Conservation (phyloP, 2,113 vertebrate species). For the Colius striatus region DNA sequence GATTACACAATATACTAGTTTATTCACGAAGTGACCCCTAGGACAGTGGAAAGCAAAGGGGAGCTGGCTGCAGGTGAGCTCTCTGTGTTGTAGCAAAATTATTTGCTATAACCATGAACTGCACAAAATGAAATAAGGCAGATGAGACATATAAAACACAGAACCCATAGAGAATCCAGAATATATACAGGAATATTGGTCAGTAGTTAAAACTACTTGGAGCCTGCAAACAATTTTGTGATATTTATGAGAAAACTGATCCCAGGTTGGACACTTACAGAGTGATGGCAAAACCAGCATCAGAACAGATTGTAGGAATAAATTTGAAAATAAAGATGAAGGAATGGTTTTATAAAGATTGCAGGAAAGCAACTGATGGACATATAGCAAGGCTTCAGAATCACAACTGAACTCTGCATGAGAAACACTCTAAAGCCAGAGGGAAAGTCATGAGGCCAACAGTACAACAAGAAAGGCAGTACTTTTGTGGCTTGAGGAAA, state of each 20-base stretch:
- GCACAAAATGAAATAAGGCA: background rate
- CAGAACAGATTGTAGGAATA: background rate
- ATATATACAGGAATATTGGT: background rate
- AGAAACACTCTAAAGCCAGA: background rate
- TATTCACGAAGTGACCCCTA: background rate
- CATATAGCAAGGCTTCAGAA: background rate
- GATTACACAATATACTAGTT: background rate
- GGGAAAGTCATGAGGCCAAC: background rate
- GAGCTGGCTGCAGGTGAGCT: background rate
- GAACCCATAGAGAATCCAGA: background rate
- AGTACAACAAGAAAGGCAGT: background rate
- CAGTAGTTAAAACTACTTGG: background rate
- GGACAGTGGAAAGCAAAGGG: background rate
- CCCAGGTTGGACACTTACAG: background rate
- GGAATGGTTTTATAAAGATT: background rate
- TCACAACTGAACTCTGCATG: background rate
- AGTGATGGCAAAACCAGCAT: rapidly evolving
- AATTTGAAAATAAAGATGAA: background rate
- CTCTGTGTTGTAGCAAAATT: background rate
- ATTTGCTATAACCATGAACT: background rate
- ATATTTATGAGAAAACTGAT: background rate
- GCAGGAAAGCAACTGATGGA: background rate
- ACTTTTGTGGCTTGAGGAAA: background rate
- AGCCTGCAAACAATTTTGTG: background rate
- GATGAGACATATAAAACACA: background rate